Evolutionary conservation across 2,113 vertebrate species (phyloP).

Genomic region (Cavia aperea): DNA sequence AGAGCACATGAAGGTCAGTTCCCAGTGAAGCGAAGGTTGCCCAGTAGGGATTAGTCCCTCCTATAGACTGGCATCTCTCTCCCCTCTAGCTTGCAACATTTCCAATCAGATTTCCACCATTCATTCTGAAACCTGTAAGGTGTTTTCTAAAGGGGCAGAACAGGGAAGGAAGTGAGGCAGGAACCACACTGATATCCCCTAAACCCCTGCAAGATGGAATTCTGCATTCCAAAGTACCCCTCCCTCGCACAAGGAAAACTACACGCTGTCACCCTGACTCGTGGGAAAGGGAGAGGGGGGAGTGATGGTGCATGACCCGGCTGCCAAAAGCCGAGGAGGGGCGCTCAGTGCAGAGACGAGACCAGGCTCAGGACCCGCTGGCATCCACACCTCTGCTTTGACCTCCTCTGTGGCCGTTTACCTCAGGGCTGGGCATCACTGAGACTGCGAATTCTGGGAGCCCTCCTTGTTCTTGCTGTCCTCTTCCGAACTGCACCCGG

Average conservation of each 20-base stretch:
- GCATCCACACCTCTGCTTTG: neutral
- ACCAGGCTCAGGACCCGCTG: neutral
- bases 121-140: neutral
- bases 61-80: neutral
- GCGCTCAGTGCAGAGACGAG: neutral
- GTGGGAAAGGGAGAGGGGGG: neutral
- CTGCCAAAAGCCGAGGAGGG: neutral
- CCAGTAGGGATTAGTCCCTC: neutral
- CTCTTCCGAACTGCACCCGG: slow-evolving; percentile 52
- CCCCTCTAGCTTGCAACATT: neutral
- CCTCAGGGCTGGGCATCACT: slow-evolving; percentile 51
- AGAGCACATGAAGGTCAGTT: neutral
- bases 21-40: neutral
- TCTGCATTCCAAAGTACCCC: neutral
- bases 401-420: neutral
- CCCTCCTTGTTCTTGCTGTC: slow-evolving; percentile 60
- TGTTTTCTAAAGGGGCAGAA: neutral
- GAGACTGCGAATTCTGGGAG: neutral
- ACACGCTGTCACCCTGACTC: neutral
- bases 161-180: neutral
- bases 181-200: neutral
- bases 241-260: neutral
- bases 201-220: neutral
- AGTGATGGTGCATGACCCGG: rapidly evolving
- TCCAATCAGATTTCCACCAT: neutral